Evolutionary conservation across 2,888 invertebrate species (phyloP).

Genomic region (Trachelus iudaicus): DNA sequence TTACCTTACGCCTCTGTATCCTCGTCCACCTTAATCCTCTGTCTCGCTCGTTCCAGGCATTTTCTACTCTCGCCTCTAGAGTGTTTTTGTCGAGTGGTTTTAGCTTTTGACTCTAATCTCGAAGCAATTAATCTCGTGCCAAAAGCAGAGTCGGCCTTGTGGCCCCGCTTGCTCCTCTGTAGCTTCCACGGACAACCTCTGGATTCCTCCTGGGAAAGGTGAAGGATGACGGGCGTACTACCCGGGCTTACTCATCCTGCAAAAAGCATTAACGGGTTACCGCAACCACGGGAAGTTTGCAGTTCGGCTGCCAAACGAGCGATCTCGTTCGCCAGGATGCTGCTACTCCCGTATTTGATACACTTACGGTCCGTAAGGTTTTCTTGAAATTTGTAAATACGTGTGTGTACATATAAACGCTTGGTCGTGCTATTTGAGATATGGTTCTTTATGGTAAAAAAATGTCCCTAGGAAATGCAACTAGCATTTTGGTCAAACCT

Average conservation of each 20-base stretch:
- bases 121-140: conserved; percentile 40
- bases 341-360: not conserved
- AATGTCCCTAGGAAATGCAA: not conserved
- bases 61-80: not conserved
- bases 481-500: not conserved
- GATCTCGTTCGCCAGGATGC: not conserved
- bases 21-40: not conserved
- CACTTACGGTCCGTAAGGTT: not conserved
- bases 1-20: not conserved
- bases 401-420: too few species aligned
- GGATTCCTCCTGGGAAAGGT: not conserved
- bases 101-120: conserved; percentile 39
- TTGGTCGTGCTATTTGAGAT: not conserved
- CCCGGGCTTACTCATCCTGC: not conserved
- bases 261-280: not conserved
- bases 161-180: not conserved
- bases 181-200: not conserved
- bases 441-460: not conserved
- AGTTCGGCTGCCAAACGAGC: not conserved
- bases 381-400: not conserved
- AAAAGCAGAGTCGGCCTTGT: conserved; percentile 25
- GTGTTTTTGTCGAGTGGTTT: conserved; percentile 16
- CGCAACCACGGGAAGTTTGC: not conserved
- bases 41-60: not conserved
- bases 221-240: not conserved